Evolutionary conservation across 2,797 vertebrate species (phyloP).

Genomic region (Tauraco hartlaubi): DNA sequence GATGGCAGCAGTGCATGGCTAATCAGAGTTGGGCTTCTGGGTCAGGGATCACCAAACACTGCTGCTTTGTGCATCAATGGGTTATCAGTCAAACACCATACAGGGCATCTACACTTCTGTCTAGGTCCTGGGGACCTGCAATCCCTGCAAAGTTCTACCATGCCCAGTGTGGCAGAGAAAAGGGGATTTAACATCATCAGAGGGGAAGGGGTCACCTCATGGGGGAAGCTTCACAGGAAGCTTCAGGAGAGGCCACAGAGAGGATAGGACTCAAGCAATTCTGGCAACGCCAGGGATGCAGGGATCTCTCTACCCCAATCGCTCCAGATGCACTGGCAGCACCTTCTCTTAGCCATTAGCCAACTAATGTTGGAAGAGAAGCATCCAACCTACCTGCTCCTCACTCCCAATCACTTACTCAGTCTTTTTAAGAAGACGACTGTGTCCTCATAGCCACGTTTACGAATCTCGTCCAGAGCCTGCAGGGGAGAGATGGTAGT

Average conservation of each 20-base stretch:
- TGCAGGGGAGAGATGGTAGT: background rate
- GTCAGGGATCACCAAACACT: background rate
- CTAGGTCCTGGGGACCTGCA: background rate
- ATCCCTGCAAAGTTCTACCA: background rate
- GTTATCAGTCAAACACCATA: background rate
- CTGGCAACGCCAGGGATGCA: background rate
- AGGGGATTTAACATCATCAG: background rate
- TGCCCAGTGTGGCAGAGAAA: background rate
- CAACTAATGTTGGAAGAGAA: accelerated
- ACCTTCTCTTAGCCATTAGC: background rate
- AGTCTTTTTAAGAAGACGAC: background rate
- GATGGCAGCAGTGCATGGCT: background rate
- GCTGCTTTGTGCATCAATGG: background rate
- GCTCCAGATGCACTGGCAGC: background rate
- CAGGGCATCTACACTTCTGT: accelerated
- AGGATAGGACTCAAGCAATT: background rate
- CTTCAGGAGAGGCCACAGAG: background rate
- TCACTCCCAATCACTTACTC: background rate
- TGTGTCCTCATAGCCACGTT: background rate
- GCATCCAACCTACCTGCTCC: background rate
- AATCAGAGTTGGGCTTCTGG: background rate
- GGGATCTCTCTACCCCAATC: background rate
- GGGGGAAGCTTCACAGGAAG: background rate
- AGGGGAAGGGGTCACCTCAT: background rate
- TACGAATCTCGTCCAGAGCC: background rate